Conservation (phyloP, 2,797 vertebrate species). For the Gymnoscopelus microlampas region DNA sequence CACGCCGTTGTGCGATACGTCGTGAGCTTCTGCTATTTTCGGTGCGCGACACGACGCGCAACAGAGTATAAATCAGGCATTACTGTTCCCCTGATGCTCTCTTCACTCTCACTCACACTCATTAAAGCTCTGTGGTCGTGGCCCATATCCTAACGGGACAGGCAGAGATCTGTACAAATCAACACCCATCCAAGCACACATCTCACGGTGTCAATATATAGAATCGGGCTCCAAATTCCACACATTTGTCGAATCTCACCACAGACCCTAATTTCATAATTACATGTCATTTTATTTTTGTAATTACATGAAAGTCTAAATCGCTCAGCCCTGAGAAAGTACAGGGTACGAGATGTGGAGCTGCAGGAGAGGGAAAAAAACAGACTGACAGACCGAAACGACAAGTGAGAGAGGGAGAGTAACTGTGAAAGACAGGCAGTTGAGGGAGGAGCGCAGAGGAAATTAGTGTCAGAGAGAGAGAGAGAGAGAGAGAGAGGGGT, state of each 20-base stretch:
- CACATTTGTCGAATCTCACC: conserved; percentile 22
- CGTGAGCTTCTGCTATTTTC: too few relatives aligned
- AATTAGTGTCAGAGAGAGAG: background rate
- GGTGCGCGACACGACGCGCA: too few relatives aligned
- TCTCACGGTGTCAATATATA: conserved; percentile 19
- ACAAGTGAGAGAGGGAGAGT: conserved; percentile 9
- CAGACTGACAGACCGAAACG: background rate
- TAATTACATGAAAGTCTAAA: conserved; percentile 44
- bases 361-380: conserved; percentile 3
- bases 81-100: background rate
- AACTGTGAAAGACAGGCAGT: conserved; percentile 14
- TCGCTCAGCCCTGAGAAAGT: conserved; percentile 31
- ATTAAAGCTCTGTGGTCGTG: conserved; percentile 3
- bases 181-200: conserved; percentile 2
- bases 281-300: conserved; percentile 26
- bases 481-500: background rate
- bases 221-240: conserved; percentile 4
- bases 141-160: conserved; percentile 34
- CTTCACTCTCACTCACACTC: conserved; percentile 29
- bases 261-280: conserved; percentile 37
- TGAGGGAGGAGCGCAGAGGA: conserved; percentile 1
- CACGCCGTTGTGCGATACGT: too few relatives aligned
- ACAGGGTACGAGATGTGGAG: conserved; percentile 16
- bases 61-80: too few relatives aligned
- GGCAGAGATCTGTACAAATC: conserved; percentile 13